phyloP scores from a whole-genome alignment of 2,113 vertebrate genomes.

The Atlantisia rogersi region DNA sequence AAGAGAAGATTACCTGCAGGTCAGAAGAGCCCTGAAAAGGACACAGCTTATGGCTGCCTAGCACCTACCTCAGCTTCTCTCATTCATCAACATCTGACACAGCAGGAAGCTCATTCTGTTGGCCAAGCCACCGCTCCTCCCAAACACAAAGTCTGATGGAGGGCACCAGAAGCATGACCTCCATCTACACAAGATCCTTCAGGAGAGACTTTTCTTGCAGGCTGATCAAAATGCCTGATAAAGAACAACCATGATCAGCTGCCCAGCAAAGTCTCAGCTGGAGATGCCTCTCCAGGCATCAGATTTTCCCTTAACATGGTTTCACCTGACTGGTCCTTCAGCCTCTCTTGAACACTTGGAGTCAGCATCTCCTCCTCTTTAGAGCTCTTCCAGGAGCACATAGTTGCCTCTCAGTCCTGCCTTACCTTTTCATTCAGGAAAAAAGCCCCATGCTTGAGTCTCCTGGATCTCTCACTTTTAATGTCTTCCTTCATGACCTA shows the following conservation, averaged over 20 bases:
- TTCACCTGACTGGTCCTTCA: neutral
- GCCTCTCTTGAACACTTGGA: neutral
- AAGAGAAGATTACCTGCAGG: neutral
- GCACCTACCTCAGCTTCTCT: neutral
- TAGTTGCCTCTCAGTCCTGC: neutral
- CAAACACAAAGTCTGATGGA: neutral
- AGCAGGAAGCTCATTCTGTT: neutral
- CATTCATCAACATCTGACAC: neutral
- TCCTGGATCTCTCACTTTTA: neutral
- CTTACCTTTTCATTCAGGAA: neutral
- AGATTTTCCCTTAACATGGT: neutral
- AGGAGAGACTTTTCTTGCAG: neutral
- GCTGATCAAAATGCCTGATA: neutral
- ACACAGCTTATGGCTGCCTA: neutral
- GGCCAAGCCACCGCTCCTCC: neutral
- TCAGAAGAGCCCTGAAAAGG: neutral
- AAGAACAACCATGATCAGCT: neutral
- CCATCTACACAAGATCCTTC: neutral
- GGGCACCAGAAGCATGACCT: neutral
- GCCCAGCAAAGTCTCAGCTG: neutral
- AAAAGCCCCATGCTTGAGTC: neutral
- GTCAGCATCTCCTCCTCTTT: neutral
- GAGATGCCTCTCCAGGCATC: neutral
- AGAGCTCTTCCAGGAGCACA: rapidly evolving
- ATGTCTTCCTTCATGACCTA: neutral